Evolutionary conservation across 2,113 vertebrate genomes (phyloP).

Genomic region (Ophiodon elongatus): DNA sequence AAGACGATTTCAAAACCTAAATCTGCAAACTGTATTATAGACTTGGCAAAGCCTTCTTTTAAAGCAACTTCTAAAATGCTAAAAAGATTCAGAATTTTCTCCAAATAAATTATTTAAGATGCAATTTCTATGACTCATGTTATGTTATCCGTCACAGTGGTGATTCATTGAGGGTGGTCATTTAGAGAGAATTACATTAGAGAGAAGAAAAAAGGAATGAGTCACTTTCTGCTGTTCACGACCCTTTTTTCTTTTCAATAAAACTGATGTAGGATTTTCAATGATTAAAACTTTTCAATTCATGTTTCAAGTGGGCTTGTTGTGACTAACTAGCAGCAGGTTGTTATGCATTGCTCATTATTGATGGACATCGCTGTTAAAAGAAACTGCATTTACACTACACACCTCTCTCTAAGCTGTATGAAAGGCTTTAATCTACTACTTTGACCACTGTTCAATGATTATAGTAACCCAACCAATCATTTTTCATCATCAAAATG

Average conservation of each 20-base stretch:
- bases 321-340: neutral
- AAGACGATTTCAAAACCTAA: neutral
- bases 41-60: neutral
- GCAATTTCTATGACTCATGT: conserved; percentile 4
- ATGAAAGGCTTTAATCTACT: neutral
- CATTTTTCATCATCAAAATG: conserved; percentile 36
- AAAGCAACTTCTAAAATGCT: neutral
- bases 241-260: neutral
- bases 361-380: neutral
- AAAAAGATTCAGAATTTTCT: neutral
- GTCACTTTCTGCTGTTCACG: neutral
- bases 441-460: neutral
- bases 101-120: neutral
- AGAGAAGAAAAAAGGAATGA: neutral
- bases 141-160: neutral
- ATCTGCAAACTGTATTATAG: neutral
- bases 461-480: neutral
- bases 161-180: conserved; percentile 31
- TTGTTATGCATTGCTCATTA: conserved; percentile 5
- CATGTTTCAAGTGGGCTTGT: neutral
- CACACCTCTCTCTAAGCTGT: neutral
- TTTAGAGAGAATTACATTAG: neutral
- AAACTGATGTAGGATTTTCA: neutral
- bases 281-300: neutral
- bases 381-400: neutral